Base-by-base conservation (phyloP, 2,888 invertebrate species). In the Corythucha ciliata region DNA sequence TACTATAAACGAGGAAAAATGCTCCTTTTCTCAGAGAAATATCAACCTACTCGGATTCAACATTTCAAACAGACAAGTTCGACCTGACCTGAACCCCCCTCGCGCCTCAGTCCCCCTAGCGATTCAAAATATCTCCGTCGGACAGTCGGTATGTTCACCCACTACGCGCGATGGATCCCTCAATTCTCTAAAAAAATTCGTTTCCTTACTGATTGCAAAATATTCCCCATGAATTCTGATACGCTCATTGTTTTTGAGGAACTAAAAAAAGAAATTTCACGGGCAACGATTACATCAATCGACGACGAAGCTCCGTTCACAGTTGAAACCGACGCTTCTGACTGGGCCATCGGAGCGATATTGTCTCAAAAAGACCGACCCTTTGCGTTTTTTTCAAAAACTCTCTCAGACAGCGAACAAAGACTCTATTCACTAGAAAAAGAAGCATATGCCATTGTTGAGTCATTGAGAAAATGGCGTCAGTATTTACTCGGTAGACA, bases 401-500 rank as follows among this genome's bases (percentile, higher is more conserved):
- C 52, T 21, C 24, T 58, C 26, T 12, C 34, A 18, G 36, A 50
- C n/a, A 45, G 32, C 25, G 58, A 59, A 54, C 41, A 37, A 21
- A 24, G 40, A 3, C 55, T 57, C 27, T 53, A 58, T 12, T 24
- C 55, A 7, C 52, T 59, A 22, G 58, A 57, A 47, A 59, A 60
- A 33, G 57, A 60, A 52, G 59, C 59, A 3, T 32, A 42, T 24
- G 59, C 57, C 18, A 60, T 56, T 20, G 53, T 57, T 18, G 58
- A 60, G 51, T 16, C 58, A 12, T 29, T 60, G 3, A 36, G 48
- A 14, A 59, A 60, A 53, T 58, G 55, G 57, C 26, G 53, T 16
- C 54, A 57, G 21, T 57, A 48, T 48, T 39, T 58, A 8, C 33
- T 58, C 14, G 57, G 55, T 10, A n/a, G n/a, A n/a, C 29, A 42